Evolutionary conservation across 2,888 invertebrate genomes (phyloP), one percentile per base, ranked within the genome.

Genomic region (Leptopilina myrica): DNA sequence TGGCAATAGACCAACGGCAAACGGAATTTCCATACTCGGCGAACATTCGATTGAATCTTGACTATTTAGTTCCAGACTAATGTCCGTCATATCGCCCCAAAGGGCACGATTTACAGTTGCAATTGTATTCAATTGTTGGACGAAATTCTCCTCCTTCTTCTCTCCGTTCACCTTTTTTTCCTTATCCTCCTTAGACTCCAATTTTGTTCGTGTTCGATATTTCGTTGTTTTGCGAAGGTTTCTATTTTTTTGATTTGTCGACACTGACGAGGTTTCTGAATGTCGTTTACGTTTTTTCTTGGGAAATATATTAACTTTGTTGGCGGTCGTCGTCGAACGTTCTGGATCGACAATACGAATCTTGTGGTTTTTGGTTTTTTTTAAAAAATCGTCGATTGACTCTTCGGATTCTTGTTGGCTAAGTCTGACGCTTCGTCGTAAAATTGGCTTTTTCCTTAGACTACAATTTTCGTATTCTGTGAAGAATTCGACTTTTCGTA

Each of bases 1-100:
- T 2, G 92, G 92, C 65, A 92, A 81, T 40, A 92, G 85, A 5
- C 92, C 92, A 9, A 92, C 92, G 5, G 92, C 92, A 75, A 91
- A 92, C 6, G 92, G 92, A 76, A 92, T 92, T 85, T 92, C 91
- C 12, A 91, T 90, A 65, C 90, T 89, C n/a, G 90, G 86, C 3
- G 90, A 89, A 49, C 80, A 85, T 33, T 88, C 88, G 5, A 84
- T 46, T 7, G 85, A 78, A 76, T 86, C 80, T 0, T 82, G 78
- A 64, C 81, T 84, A 15, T 88, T 86, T 33, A 84, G 84, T 15
- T 85, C 85, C n/a, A 82, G 81, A 8, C 86, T 78, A 66, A 88
- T 82, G 79, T 91, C 91, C 0, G 91, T 89, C 91, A 90, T 91
- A 53, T 91, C 91, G 3, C 91, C 91, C 91, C 91, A 91, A 4